phyloP scores from a whole-genome alignment of 2,113 vertebrate species.

The Phoxinus phoxinus region DNA sequence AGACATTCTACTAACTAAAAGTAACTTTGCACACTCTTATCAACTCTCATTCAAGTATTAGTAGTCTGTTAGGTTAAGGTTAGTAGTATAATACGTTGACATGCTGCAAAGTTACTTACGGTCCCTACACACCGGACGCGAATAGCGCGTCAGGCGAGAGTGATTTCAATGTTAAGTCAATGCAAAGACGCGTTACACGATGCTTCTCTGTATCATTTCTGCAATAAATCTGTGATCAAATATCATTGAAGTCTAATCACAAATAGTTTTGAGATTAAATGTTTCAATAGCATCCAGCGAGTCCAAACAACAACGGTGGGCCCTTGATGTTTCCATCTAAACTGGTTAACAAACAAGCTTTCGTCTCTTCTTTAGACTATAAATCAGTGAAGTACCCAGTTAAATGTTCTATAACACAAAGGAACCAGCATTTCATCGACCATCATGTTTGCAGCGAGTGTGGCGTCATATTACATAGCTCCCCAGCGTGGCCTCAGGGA shows the following conservation, averaged over 20 bases:
- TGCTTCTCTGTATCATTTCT: too few species aligned
- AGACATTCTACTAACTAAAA: too few species aligned
- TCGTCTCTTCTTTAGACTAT: neutral
- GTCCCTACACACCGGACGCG: too few species aligned
- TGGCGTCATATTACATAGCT: constrained; percentile 12
- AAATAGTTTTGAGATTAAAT: neutral
- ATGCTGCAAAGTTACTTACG: too few species aligned
- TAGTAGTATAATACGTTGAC: too few species aligned
- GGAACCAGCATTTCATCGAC: neutral
- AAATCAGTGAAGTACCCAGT: constrained; percentile 2
- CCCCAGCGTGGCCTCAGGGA: constrained; percentile 27
- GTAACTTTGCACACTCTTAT: too few species aligned
- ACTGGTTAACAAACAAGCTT: neutral
- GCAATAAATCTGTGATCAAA: too few species aligned
- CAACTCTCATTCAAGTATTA: too few species aligned
- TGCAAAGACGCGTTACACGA: too few species aligned
- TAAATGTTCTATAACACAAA: neutral
- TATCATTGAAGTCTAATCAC: neutral
- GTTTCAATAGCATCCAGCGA: neutral
- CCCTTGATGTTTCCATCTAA: neutral
- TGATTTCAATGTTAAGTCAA: too few species aligned
- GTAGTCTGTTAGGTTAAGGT: too few species aligned
- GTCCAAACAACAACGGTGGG: neutral
- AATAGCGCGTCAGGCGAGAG: too few species aligned
- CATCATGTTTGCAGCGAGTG: neutral